A percentile compares a stretch with the other conserved stretches of the same genome.
phyloP scores from a whole-genome alignment of 2,797 vertebrate genomes.

The Molossus alvarezi region DNA sequence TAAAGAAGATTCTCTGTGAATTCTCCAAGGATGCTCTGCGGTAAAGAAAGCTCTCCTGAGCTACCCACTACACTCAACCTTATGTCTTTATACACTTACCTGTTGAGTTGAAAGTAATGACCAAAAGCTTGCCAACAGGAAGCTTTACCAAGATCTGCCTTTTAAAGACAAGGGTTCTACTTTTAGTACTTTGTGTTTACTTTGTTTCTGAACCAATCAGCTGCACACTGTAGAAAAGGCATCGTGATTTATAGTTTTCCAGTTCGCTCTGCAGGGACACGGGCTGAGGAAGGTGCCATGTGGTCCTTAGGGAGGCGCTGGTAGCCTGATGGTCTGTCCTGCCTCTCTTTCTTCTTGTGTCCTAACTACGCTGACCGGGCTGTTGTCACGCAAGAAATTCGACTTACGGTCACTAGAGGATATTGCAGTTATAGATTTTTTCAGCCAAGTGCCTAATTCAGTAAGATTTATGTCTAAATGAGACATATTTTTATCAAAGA shows the following conservation, averaged over 20 bases:
- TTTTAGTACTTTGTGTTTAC: slow-evolving; percentile 44
- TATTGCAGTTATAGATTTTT: background rate
- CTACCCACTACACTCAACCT: slow-evolving; percentile 56
- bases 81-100: slow-evolving; percentile 65
- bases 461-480: slow-evolving; percentile 2
- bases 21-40: slow-evolving; percentile 79
- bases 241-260: background rate
- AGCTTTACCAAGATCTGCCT: slow-evolving; percentile 41
- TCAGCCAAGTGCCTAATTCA: background rate
- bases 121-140: slow-evolving; percentile 8
- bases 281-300: background rate
- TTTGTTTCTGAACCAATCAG: slow-evolving; percentile 55
- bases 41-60: slow-evolving; percentile 61
- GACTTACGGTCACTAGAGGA: background rate
- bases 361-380: background rate
- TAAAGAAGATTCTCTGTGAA: slow-evolving; percentile 78
- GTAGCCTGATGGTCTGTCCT: background rate
- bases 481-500: background rate
- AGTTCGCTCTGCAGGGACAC: background rate
- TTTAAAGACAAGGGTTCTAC: slow-evolving; percentile 40
- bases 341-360: background rate
- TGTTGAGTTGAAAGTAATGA: slow-evolving; percentile 57
- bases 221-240: background rate
- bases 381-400: background rate
- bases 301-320: background rate